Evolutionary conservation across 2,113 vertebrate species (phyloP), one percentile per base, ranked within the genome.

Genomic region (Rhadina sibilatrix): DNA sequence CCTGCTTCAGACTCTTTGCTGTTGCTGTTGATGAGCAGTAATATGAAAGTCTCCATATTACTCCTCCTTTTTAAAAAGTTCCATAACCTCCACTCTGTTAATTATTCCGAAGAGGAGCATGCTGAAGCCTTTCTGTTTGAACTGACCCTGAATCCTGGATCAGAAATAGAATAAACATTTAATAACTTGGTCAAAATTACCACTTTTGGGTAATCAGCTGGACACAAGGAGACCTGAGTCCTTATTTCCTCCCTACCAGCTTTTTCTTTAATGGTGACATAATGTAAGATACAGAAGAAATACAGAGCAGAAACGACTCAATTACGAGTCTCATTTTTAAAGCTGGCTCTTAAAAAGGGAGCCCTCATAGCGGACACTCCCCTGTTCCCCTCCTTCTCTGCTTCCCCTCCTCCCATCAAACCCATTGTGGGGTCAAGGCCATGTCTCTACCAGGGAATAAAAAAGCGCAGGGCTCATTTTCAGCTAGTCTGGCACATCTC

Each of bases 331-430:
- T 86, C 15, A n/a, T 54, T 83, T 72, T 46, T 57, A 19, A 40
- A 81, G 42, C 15, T 70, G 50, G 22, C 30, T 84, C 13, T 91
- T 77, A 70, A 28, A 65, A 77, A 87, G 40, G 15, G 9, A 27
- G 28, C 38, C 7, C 12, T 82, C 54, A 42, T 13, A n/a, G 25
- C 1, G 52, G 10, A 84, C 28, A 46, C 3, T 21, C 7, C 7
- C 3, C 24, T 59, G 44, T 19, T 52, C 5, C 33, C 33, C n/a
- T 14, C 52, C 19, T 74, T 74, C 23, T 59, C 46, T 0, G 0
- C 30, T 88, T 78, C 17, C 15, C 18, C 35, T 92, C 38, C n/a
- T 91, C 40, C n/a, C 25, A 75, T 14, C 56, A 79, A 66, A 23
- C 4, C 42, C 25, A 30, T 4, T 20, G 7, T 30, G 44, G 15